phyloP scores from a whole-genome alignment of 2,113 vertebrate genomes.

The Pungitius pungitius region DNA sequence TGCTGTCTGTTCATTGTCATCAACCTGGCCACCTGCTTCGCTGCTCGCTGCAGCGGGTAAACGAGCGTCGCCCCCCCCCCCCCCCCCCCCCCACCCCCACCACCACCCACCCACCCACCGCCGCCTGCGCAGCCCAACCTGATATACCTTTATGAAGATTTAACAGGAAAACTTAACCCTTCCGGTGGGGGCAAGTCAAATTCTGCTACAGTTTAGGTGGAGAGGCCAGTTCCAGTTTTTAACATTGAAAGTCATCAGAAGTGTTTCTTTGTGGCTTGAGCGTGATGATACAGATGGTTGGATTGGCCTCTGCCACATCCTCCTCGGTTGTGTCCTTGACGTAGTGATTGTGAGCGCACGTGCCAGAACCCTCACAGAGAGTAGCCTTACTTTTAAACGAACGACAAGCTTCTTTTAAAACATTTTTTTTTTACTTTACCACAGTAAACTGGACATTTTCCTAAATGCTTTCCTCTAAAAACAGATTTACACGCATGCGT shows the following conservation, averaged over 20 bases:
- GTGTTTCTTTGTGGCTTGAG: slow-evolving; percentile 49
- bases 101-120: slow-evolving; percentile 18
- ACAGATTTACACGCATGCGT: slow-evolving; percentile 12
- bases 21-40: slow-evolving; percentile 79
- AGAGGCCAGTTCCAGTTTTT: slow-evolving; percentile 47
- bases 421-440: not conserved
- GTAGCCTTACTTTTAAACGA: slow-evolving; percentile 63
- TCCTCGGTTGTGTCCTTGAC: slow-evolving; percentile 71
- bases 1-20: slow-evolving; percentile 83
- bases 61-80: slow-evolving; percentile 38
- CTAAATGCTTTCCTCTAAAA: slow-evolving; percentile 34
- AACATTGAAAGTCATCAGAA: slow-evolving; percentile 57
- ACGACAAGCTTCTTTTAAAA: slow-evolving; percentile 48
- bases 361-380: slow-evolving; percentile 67
- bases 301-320: slow-evolving; percentile 59
- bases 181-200: slow-evolving; percentile 20
- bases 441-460: slow-evolving; percentile 16
- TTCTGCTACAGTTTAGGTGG: slow-evolving; percentile 48
- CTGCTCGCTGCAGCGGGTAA: slow-evolving; percentile 62
- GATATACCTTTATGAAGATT: slow-evolving; percentile 59
- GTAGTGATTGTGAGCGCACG: slow-evolving; percentile 40
- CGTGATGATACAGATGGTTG: slow-evolving; percentile 60
- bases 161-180: slow-evolving; percentile 30
- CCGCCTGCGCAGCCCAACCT: slow-evolving; percentile 33
- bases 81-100: slow-evolving; percentile 16